Percentiles rank a stretch among this genome's conserved stretches.
Evolutionary conservation across 2,797 vertebrate species (phyloP).

Genomic region (Spizella passerina): DNA sequence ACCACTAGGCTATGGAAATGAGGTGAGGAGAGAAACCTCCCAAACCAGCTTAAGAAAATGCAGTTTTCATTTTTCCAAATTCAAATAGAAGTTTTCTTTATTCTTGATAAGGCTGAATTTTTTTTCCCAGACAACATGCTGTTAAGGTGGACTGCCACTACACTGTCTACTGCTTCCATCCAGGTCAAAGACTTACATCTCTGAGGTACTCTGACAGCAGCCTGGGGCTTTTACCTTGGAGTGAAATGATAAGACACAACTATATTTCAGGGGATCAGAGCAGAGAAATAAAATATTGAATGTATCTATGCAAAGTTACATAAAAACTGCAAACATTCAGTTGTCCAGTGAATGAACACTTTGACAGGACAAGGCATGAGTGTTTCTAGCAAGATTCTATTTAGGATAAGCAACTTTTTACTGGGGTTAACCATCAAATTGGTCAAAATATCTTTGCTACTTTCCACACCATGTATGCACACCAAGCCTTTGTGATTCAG

Average conservation of each 20-base stretch:
- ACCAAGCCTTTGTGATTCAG: not conserved
- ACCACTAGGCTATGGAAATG: not conserved
- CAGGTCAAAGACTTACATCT: not conserved
- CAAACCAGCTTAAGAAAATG: not conserved
- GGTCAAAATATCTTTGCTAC: not conserved
- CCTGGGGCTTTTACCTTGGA: not conserved
- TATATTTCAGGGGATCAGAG: not conserved
- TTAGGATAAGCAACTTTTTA: not conserved
- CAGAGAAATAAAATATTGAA: not conserved
- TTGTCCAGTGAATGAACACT: not conserved
- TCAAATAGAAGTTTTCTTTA: not conserved
- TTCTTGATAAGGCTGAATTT: not conserved
- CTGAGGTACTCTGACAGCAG: not conserved
- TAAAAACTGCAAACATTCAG: not conserved
- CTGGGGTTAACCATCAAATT: not conserved
- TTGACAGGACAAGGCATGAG: not conserved
- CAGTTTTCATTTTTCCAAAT: not conserved
- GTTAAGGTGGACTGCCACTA: not conserved
- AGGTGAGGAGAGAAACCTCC: not conserved
- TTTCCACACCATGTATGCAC: not conserved
- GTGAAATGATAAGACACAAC: not conserved
- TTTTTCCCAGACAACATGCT: not conserved
- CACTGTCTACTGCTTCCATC: not conserved
- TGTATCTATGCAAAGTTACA: not conserved
- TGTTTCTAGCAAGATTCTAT: not conserved